phyloP scores from a whole-genome alignment of 2,888 invertebrate genomes.

The Tachina grossa region DNA sequence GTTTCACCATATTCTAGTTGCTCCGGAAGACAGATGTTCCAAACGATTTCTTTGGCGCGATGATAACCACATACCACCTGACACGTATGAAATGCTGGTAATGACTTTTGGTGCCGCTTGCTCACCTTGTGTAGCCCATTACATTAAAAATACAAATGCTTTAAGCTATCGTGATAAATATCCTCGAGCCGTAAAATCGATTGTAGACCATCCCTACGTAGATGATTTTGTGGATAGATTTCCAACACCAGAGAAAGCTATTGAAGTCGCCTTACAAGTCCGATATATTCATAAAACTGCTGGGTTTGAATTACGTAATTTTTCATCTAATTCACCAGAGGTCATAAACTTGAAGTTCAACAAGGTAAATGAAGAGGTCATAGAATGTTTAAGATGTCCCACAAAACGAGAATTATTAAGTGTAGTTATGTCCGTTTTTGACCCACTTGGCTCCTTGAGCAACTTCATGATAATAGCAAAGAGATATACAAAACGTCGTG shows the following conservation, averaged over 20 bases:
- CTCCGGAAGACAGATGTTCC: constrained; percentile 14
- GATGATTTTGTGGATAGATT: constrained; percentile 64
- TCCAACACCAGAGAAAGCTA: not conserved
- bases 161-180: constrained; percentile 26
- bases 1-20: constrained; percentile 25
- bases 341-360: too few species aligned
- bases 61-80: not conserved
- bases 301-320: constrained; percentile 54
- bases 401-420: too few species aligned
- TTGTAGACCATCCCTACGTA: constrained; percentile 58
- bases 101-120: constrained; percentile 26
- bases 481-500: too few species aligned
- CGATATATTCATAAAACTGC: constrained; percentile 52
- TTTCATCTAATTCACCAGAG: constrained; percentile 2
- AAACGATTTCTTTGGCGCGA: constrained; percentile 25
- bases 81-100: constrained; percentile 4
- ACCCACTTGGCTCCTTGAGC: too few species aligned
- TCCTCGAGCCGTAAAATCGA: constrained; percentile 55
- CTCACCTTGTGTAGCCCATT: too few species aligned
- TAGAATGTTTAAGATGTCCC: too few species aligned
- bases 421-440: too few species aligned
- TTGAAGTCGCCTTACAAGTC: too few species aligned
- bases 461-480: too few species aligned
- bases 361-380: too few species aligned
- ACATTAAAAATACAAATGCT: constrained; percentile 52